Evolutionary conservation across 2,113 vertebrate species (phyloP).

Genomic region (Anoplopoma fimbria): DNA sequence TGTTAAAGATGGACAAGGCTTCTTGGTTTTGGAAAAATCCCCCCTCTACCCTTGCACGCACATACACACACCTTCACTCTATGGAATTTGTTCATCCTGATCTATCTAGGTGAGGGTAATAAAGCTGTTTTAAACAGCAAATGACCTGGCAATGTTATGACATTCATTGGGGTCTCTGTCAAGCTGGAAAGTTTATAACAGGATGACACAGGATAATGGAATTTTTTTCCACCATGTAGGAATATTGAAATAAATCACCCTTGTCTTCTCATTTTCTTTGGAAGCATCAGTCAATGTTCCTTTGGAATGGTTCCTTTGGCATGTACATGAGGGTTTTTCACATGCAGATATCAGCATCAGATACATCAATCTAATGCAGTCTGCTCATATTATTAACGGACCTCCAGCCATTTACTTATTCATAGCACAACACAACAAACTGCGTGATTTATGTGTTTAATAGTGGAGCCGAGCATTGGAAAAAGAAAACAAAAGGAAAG

Average conservation of each 20-base stretch:
- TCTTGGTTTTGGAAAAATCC: slow-evolving; percentile 56
- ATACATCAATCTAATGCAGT: background rate
- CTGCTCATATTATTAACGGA: background rate
- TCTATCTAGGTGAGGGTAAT: slow-evolving; percentile 50
- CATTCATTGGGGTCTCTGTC: slow-evolving; percentile 60
- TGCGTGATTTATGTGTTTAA: slow-evolving; percentile 1
- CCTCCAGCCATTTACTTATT: background rate
- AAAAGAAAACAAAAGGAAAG: background rate
- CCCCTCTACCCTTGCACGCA: slow-evolving; percentile 8
- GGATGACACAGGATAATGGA: slow-evolving; percentile 53
- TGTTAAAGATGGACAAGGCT: slow-evolving; percentile 53
- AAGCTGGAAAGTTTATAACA: slow-evolving; percentile 49
- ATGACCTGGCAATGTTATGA: slow-evolving; percentile 55
- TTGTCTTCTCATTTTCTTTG: background rate
- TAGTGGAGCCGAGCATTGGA: background rate
- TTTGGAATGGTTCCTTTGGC: background rate
- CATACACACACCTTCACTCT: slow-evolving; percentile 23
- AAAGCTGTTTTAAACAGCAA: slow-evolving; percentile 66
- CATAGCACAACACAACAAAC: background rate
- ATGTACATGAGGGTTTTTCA: background rate
- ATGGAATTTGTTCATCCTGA: slow-evolving; percentile 6
- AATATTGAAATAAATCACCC: slow-evolving; percentile 49
- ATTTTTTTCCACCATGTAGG: slow-evolving; percentile 11
- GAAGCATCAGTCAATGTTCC: slow-evolving; percentile 5
- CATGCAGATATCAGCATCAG: background rate